Evolutionary conservation across 2,888 invertebrate species (phyloP).

Genomic region (Catocala sponsa): DNA sequence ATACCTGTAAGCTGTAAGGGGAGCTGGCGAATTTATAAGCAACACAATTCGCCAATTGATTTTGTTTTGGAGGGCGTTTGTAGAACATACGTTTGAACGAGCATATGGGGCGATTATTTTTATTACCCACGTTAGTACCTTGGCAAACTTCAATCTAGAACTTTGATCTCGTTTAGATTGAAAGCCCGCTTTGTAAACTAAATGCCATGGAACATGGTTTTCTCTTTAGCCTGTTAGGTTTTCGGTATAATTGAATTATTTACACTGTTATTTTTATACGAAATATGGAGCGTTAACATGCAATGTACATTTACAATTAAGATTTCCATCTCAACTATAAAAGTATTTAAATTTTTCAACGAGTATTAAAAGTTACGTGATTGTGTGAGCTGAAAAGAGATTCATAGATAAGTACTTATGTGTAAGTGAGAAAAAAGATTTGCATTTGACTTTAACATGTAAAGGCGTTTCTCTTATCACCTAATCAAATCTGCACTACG

Average conservation of each 20-base stretch:
- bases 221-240: too few relatives aligned
- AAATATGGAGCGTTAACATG: not conserved
- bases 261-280: not conserved
- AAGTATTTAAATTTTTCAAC: too few relatives aligned
- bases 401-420: too few relatives aligned
- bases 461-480: too few relatives aligned
- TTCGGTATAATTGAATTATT: too few relatives aligned
- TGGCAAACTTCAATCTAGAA: slow-evolving; percentile 16
- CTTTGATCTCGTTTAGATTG: slow-evolving; percentile 4
- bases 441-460: too few relatives aligned
- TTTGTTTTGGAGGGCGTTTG: slow-evolving; percentile 18
- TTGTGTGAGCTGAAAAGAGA: too few relatives aligned
- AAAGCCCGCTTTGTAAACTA: not conserved
- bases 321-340: too few relatives aligned
- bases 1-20: slow-evolving; percentile 39
- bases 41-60: slow-evolving; percentile 54
- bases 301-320: not conserved
- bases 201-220: too few relatives aligned
- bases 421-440: too few relatives aligned
- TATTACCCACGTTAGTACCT: slow-evolving; percentile 22
- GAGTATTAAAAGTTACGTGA: too few relatives aligned
- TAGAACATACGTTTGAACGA: slow-evolving; percentile 11
- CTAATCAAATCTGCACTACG: too few relatives aligned
- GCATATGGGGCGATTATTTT: slow-evolving; percentile 27
- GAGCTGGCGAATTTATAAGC: slow-evolving; percentile 49